A percentile compares a stretch with the other conserved stretches of the same genome.
phyloP scores from a whole-genome alignment of 1,140 invertebrate genomes.

The Aphaenogaster rudis region DNA sequence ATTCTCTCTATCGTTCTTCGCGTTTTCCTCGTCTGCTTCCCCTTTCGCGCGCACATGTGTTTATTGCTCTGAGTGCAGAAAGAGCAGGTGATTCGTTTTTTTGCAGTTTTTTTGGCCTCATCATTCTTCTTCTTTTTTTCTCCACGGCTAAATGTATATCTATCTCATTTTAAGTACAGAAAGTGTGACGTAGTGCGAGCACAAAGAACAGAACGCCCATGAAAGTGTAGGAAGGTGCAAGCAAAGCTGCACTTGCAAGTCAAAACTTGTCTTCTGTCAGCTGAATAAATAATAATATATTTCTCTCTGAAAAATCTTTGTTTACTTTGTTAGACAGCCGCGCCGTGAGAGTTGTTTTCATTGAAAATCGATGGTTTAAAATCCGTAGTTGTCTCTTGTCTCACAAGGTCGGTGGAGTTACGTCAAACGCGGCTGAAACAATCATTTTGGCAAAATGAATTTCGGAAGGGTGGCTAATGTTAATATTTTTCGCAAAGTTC shows the following conservation, averaged over 20 bases:
- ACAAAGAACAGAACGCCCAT: neutral
- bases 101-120: too few relatives aligned
- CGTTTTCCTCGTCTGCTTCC: neutral
- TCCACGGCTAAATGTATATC: neutral
- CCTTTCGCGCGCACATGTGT: neutral
- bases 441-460: slow-evolving; percentile 67
- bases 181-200: too few relatives aligned
- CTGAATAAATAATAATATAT: slow-evolving; percentile 26
- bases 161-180: neutral
- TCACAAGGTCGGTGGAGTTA: neutral
- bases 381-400: neutral
- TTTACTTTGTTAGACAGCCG: neutral
- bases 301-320: slow-evolving; percentile 11
- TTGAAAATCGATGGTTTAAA: slow-evolving; percentile 12
- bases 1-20: neutral
- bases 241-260: neutral
- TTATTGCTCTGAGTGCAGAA: neutral
- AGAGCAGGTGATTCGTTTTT: too few relatives aligned
- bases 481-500: slow-evolving; percentile 63
- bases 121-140: too few relatives aligned
- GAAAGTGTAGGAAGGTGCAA: neutral
- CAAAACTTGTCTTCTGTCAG: slow-evolving; percentile 10
- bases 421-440: neutral
- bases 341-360: neutral
- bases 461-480: slow-evolving; percentile 67